Evolutionary conservation across 2,797 vertebrate genomes (phyloP).

Genomic region (Anguilla pacifica): DNA sequence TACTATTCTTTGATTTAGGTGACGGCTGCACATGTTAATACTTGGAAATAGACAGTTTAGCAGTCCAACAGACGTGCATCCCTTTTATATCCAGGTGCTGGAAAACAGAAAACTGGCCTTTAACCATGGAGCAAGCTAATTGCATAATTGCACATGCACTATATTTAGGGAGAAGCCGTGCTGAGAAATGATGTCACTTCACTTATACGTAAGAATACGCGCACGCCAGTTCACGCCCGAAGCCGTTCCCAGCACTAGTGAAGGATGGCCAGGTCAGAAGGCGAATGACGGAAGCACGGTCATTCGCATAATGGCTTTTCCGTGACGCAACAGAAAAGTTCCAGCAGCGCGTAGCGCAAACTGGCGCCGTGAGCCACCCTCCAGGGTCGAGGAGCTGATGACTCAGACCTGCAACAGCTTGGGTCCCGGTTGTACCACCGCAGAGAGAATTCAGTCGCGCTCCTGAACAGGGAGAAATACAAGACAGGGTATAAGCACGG

Average conservation of each 20-base stretch:
- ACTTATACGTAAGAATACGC: neutral
- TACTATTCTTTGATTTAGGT: neutral
- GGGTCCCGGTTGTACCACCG: neutral
- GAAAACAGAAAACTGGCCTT: neutral
- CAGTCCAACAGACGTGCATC: neutral
- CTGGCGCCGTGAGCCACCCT: neutral
- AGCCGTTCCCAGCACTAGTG: neutral
- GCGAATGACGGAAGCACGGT: neutral
- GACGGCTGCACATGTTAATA: neutral
- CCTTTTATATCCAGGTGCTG: neutral
- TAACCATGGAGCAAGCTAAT: neutral
- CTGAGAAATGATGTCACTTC: neutral
- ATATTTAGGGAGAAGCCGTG: neutral
- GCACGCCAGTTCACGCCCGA: neutral
- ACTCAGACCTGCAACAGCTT: constrained; percentile 12
- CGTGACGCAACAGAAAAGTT: constrained; percentile 3
- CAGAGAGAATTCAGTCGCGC: neutral
- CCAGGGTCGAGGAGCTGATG: neutral
- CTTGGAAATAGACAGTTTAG: neutral
- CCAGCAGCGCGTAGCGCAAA: neutral
- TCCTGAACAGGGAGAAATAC: neutral
- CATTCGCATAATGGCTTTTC: neutral
- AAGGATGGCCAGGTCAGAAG: neutral
- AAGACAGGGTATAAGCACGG: neutral
- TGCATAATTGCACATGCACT: neutral